Conservation (phyloP, 2,797 vertebrate genomes). For the Chanos chanos region DNA sequence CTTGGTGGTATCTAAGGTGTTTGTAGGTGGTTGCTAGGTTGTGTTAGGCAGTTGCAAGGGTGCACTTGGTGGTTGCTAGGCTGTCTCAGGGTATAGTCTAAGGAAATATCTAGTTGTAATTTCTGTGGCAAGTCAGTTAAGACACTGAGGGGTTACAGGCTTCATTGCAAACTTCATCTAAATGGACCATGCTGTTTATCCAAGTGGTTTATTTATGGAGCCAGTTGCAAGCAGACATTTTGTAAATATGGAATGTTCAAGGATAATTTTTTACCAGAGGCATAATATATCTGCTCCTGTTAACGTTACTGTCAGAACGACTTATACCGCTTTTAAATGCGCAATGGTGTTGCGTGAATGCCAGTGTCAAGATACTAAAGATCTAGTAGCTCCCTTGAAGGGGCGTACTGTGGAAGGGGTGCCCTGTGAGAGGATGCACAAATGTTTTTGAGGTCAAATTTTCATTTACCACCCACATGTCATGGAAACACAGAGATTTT, state of each 20-base stretch:
- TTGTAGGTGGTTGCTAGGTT: too few species aligned
- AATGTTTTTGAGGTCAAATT: slow-evolving; percentile 20
- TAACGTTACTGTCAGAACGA: background rate
- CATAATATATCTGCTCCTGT: background rate
- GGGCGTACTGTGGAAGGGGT: slow-evolving; percentile 19
- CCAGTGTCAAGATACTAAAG: slow-evolving; percentile 7
- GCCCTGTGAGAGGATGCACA: slow-evolving; percentile 31
- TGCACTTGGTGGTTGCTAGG: too few species aligned
- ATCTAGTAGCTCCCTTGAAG: slow-evolving; percentile 19
- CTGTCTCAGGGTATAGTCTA: too few species aligned
- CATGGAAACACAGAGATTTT: slow-evolving; percentile 19
- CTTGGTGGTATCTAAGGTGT: too few species aligned
- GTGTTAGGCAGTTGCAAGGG: too few species aligned
- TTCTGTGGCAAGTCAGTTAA: slow-evolving; percentile 15
- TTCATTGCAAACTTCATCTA: slow-evolving; percentile 1
- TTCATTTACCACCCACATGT: slow-evolving; percentile 16
- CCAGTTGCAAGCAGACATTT: slow-evolving; percentile 33
- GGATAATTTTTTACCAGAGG: slow-evolving; percentile 27
- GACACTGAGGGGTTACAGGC: background rate
- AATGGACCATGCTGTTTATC: slow-evolving; percentile 31
- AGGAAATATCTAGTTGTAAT: slow-evolving; percentile 1
- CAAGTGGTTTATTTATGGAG: slow-evolving; percentile 30
- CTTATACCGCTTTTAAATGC: slow-evolving; percentile 4
- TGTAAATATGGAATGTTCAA: slow-evolving; percentile 25
- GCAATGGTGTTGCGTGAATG: slow-evolving; percentile 14